Evolutionary conservation across 2,113 vertebrate species (phyloP), one percentile per base, ranked within the genome.

Genomic region (Triplophysa tibetana): DNA sequence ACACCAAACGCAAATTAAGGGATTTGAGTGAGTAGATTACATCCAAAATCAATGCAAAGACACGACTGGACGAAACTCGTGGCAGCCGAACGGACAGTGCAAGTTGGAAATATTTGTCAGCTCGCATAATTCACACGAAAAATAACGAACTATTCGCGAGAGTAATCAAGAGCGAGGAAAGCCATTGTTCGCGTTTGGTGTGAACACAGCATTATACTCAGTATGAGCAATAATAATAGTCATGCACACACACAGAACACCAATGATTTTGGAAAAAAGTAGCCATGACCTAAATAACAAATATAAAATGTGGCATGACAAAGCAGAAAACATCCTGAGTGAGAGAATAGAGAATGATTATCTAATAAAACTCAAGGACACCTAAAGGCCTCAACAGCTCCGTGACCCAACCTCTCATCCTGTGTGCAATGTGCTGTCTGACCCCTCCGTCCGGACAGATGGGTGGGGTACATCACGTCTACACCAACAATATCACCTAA

Each of bases 371-470:
- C 77, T 70, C 80, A 70, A 76, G 80, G 73, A 68, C 81, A 45
- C 33, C 67, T 50, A 48, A 62, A 50, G 45, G 60, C 41, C 19
- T 43, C 60, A 75, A 66, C 24, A 26, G 66, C 21, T 14, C 76
- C 24, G 62, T 72, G 41, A 3, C 8, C n/a, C 13, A 52, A 65
- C 81, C 81, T 74, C 62, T 17, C 50, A 41, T 78, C 69, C 63
- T 38, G 24, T 54, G 67, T 12, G 41, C 69, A 70, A 79, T 79
- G 76, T 82, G 81, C 26, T 3, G 43, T 23, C 38, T 68, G 88
- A 92, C 90, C 91, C 81, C 83, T 21, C 64, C 84, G 82, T 88
- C 89, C 91, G 89, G 84, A 82, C 58, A 23, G 29, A n/a, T 29
- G 9, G 58, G 23, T 50, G 41, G 23, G 6, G 12, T 23, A n/a